Base-by-base conservation (phyloP, 2,797 vertebrate species). In the Urosaurus nigricauda region DNA sequence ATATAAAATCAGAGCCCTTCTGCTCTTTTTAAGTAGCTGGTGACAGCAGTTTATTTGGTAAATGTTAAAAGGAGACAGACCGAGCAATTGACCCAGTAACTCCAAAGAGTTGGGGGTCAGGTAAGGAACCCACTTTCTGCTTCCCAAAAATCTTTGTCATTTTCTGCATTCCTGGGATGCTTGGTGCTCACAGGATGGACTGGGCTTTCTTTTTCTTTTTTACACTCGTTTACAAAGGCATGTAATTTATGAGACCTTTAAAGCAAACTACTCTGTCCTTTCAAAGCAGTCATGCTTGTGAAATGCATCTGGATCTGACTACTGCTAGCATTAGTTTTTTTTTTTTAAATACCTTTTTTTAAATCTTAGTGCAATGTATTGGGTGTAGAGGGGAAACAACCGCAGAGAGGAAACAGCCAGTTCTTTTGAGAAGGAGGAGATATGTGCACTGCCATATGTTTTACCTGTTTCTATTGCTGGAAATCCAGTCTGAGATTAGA, bases 401-500 rank as follows among this genome's bases (percentile, higher is more conserved):
- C 43, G 5, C 43, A 51, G 77, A 32, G 63, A 6, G 6, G 5
- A 0, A 1, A 70, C 87, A 71, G 11, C 81, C 29, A 87, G 17
- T 5, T 79, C 0, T 35, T 47, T 85, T 70, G 37, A 88, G n/a
- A 6, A 78, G 60, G 73, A 87, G 4, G 0, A 29, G 37, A 89
- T 82, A 84, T 1, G 14, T 0, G 51, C 4, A 4, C 56, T 79
- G 71, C 24, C 32, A 70, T 85, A 91, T 58, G 68, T 65, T 79
- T 93, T 95, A 99, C 99, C 98, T 97, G 97, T 99, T 99, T 93
- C 98, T 98, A 93, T 99, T 99, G 97, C 98, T 99, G 90, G 98
- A 99, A 96, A 99, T 99, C 99, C 99, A 99, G 79, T 99, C 98
- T 0, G 99, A 99, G 96, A 99, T 99, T 89, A 99, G 97, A 0